phyloP scores from a whole-genome alignment of 2,797 vertebrate species.

The Melanogrammus aeglefinus region DNA sequence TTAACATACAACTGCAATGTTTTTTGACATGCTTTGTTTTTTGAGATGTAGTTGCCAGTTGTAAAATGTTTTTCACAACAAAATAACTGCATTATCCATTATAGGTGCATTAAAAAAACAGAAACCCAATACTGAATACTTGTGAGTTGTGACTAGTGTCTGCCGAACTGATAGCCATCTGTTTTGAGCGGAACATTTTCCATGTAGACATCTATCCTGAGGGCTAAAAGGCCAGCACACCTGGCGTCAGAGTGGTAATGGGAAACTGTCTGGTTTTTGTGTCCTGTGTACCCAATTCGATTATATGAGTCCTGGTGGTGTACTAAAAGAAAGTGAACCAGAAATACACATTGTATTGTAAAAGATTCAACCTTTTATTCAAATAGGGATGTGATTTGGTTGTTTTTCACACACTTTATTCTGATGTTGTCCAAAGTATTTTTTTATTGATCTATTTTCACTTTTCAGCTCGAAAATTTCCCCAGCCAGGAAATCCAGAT shows the following conservation, averaged over 20 bases:
- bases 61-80: neutral
- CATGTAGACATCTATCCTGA: neutral
- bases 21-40: neutral
- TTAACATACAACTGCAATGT: neutral
- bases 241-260: neutral
- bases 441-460: neutral
- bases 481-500: too few relatives aligned
- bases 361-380: neutral
- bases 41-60: neutral
- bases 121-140: neutral
- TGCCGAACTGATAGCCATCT: neutral
- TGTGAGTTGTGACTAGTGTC: neutral
- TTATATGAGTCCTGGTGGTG: neutral
- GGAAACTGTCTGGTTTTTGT: neutral
- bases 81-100: slow-evolving; percentile 1
- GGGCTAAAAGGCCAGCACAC: neutral
- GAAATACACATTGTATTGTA: neutral
- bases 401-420: neutral
- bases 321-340: neutral
- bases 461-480: neutral
- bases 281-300: too few relatives aligned
- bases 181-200: neutral
- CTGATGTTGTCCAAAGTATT: neutral
- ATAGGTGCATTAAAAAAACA: slow-evolving; percentile 1
- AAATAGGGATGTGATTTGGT: neutral